Percentiles rank a stretch among this genome's conserved stretches.
Evolutionary conservation across 2,888 invertebrate species (phyloP).

Genomic region (Epirrhoe tristata): DNA sequence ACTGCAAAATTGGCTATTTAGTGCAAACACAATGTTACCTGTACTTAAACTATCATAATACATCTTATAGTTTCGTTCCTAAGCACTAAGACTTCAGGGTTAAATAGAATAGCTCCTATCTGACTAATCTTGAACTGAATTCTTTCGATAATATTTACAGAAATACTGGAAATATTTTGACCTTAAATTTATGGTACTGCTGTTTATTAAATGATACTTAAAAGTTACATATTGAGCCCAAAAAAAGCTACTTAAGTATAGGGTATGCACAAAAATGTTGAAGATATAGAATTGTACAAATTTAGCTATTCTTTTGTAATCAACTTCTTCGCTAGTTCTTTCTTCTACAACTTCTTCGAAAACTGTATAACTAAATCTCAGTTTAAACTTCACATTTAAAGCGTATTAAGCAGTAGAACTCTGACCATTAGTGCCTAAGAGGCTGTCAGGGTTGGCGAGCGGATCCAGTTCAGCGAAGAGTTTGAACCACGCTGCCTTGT

Average conservation of each 20-base stretch:
- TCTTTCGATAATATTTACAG: not conserved
- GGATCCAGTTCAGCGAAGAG: constrained; percentile 97
- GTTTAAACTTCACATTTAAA: constrained; percentile 9
- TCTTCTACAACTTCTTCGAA: too few relatives aligned
- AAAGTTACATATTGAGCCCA: too few relatives aligned
- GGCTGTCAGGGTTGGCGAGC: constrained; percentile 91
- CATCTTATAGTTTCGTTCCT: not conserved
- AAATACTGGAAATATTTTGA: not conserved
- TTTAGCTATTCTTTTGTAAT: too few relatives aligned
- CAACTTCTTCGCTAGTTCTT: too few relatives aligned
- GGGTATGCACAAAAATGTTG: too few relatives aligned
- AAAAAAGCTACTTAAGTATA: too few relatives aligned
- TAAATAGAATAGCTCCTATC: constrained; percentile 14
- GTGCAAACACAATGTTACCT: too few relatives aligned
- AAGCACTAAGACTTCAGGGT: not conserved
- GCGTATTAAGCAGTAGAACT: constrained; percentile 79
- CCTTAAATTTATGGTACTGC: not conserved
- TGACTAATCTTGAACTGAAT: constrained; percentile 14
- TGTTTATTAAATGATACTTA: too few relatives aligned
- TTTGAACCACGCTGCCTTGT: constrained; percentile 91
- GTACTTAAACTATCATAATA: not conserved
- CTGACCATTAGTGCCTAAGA: constrained; percentile 75
- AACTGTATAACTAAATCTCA: not conserved
- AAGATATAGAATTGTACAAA: too few relatives aligned
- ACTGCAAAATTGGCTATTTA: too few relatives aligned